Percentiles rank a stretch among this genome's conserved stretches.
These are phyloP conservation scores for Gephyroberyx darwinii DNA, from an alignment of 2,797 vertebrate species.

Conservation along the genomic window DNA sequence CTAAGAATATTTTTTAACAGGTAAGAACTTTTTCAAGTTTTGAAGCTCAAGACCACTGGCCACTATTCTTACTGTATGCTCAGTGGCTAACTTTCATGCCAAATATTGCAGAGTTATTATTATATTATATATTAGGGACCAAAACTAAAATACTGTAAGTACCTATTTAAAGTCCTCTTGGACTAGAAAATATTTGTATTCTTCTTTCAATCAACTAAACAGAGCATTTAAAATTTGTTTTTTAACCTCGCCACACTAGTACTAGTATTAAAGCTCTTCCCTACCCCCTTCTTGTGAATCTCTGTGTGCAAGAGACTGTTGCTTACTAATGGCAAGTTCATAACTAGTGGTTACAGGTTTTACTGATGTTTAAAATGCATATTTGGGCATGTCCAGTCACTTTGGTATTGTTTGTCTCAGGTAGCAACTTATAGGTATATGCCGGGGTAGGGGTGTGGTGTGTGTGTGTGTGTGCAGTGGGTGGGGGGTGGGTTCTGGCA, in stretches of 20 bases:
- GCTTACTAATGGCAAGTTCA: slow-evolving; percentile 54
- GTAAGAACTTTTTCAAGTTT: too few species aligned
- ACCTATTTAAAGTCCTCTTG: not conserved
- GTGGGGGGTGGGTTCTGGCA: slow-evolving; percentile 18
- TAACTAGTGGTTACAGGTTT: slow-evolving; percentile 58
- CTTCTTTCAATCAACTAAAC: not conserved
- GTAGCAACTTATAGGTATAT: slow-evolving; percentile 40
- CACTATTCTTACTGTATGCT: not conserved
- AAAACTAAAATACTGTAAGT: not conserved
- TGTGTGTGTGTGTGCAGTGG: slow-evolving; percentile 2
- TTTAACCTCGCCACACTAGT: not conserved
- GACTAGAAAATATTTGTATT: not conserved
- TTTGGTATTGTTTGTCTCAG: slow-evolving; percentile 53
- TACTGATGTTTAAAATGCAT: slow-evolving; percentile 53
- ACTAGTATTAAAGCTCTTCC: not conserved
- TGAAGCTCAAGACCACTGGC: too few species aligned
- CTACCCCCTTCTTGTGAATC: not conserved
- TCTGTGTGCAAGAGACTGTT: slow-evolving; percentile 32
- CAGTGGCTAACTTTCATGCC: not conserved
- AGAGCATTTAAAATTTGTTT: not conserved
- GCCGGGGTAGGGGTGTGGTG: slow-evolving; percentile 23
- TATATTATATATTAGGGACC: too few species aligned
- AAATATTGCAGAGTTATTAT: not conserved
- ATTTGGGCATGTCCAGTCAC: slow-evolving; percentile 66
- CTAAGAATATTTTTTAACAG: too few species aligned